phyloP scores from a whole-genome alignment of 1,140 invertebrate genomes.

The Cyclargus thomasi region DNA sequence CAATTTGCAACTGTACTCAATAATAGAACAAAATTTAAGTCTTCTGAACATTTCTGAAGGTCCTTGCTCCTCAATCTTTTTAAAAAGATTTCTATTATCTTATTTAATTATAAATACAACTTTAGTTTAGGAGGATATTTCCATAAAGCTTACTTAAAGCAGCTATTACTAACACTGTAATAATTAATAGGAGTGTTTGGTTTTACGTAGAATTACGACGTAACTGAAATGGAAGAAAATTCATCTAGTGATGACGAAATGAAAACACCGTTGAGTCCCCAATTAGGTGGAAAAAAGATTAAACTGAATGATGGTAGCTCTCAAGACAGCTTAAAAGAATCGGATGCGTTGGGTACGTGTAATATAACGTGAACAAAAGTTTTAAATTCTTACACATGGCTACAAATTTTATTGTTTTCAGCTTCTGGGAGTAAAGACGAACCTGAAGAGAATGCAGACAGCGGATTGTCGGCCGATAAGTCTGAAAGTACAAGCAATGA shows the following conservation, averaged over 20 bases:
- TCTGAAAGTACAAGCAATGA: conserved; percentile 70
- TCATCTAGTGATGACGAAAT: conserved; percentile 59
- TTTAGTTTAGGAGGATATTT: not conserved
- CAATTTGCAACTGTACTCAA: not conserved
- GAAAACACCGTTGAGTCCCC: conserved; percentile 49
- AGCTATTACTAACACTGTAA: not conserved
- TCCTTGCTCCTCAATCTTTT: not conserved
- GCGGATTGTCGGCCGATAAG: conserved; percentile 67
- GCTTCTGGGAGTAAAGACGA: conserved; percentile 47
- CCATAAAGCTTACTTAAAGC: not conserved
- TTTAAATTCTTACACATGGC: not conserved
- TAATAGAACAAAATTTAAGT: not conserved
- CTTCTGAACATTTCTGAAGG: not conserved
- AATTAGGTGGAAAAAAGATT: conserved; percentile 57
- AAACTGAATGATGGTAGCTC: conserved; percentile 68
- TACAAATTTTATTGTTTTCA: conserved; percentile 33
- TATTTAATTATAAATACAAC: not conserved
- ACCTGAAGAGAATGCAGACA: conserved; percentile 65
- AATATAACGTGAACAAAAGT: not conserved
- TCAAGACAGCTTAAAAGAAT: conserved; percentile 56
- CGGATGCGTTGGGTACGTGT: conserved; percentile 18
- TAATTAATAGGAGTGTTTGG: not conserved
- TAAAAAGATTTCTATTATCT: not conserved
- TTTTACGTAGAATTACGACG: conserved; percentile 28
- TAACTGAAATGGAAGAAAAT: conserved; percentile 63